Evolutionary conservation across 2,113 vertebrate genomes (phyloP).

Genomic region (Tupaia chinensis): DNA sequence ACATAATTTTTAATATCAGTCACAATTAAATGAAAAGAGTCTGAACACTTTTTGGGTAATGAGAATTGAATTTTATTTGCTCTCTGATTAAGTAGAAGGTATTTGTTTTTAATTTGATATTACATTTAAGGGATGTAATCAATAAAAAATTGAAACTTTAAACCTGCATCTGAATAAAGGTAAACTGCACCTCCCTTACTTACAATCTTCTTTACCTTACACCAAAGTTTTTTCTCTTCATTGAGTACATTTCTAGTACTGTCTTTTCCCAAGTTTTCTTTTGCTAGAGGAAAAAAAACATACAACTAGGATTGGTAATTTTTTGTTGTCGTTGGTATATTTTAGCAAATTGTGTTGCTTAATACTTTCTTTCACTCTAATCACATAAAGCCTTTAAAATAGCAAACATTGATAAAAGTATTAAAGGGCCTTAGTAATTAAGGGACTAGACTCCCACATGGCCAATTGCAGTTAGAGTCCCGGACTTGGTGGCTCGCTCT

Average conservation of each 20-base stretch:
- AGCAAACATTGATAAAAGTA: background rate
- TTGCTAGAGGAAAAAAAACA: background rate
- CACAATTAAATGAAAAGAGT: background rate
- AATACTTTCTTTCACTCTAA: background rate
- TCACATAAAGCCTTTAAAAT: background rate
- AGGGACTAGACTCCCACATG: no score
- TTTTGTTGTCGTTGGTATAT: background rate
- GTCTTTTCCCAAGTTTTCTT: slow-evolving; percentile 26
- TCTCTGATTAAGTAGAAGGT: background rate
- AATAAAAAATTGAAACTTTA: slow-evolving; percentile 50
- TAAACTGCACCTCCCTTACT: background rate
- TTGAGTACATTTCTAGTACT: slow-evolving; percentile 3
- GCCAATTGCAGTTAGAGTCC: no score
- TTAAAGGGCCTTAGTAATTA: background rate
- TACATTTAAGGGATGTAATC: slow-evolving; percentile 29
- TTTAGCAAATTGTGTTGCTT: background rate
- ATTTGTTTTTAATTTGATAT: slow-evolving; percentile 41
- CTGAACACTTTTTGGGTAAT: background rate
- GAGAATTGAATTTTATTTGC: background rate
- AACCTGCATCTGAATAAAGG: background rate
- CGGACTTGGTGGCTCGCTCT: no score
- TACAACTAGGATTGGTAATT: background rate
- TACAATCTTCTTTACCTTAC: background rate
- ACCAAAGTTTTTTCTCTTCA: background rate
- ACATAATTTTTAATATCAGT: background rate